phyloP scores from a whole-genome alignment of 1,140 invertebrate genomes.

The Apis florea region DNA sequence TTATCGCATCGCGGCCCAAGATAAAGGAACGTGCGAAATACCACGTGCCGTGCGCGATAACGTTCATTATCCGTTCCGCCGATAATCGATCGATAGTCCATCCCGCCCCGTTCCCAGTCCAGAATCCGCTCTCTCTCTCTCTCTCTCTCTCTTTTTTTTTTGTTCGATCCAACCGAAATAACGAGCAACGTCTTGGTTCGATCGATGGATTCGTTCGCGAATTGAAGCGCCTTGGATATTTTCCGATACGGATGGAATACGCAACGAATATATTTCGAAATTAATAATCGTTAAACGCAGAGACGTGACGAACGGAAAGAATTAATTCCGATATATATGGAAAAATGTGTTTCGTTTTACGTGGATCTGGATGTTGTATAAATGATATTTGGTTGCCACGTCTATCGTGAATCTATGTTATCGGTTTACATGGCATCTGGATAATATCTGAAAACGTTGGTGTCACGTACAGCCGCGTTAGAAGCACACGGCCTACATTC shows the following conservation, averaged over 20 bases:
- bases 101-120: neutral
- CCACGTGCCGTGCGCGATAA: constrained; percentile 67
- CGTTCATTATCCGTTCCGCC: constrained; percentile 27
- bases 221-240: too few species aligned
- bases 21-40: constrained; percentile 66
- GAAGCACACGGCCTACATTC: constrained; percentile 16
- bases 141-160: too few species aligned
- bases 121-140: neutral
- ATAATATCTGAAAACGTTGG: constrained; percentile 41
- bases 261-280: too few species aligned
- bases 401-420: constrained; percentile 31
- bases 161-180: too few species aligned
- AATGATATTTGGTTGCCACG: constrained; percentile 30
- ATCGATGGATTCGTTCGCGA: too few species aligned
- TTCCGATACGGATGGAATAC: too few species aligned
- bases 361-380: constrained; percentile 11
- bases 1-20: constrained; percentile 45
- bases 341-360: neutral
- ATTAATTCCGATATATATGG: neutral
- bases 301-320: neutral
- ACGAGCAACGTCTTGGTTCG: too few species aligned
- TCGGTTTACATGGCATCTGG: constrained; percentile 16
- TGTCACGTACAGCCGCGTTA: constrained; percentile 34
- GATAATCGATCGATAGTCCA: neutral
- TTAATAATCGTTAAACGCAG: too few species aligned